phyloP scores from a whole-genome alignment of 2,797 vertebrate species.

The Microchirus variegatus region DNA sequence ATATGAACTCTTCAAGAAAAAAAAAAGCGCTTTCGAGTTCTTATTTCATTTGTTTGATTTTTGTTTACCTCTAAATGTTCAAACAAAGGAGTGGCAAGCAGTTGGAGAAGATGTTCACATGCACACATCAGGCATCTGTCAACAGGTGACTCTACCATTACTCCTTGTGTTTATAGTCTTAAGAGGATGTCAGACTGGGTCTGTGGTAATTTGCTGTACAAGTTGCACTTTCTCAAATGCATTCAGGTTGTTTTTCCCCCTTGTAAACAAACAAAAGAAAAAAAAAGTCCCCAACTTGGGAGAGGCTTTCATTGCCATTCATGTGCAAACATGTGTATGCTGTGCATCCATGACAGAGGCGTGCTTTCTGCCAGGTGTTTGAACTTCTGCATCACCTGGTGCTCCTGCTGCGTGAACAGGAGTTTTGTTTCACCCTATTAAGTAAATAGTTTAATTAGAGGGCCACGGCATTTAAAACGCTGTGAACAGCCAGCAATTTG shows the following conservation, averaged over 20 bases:
- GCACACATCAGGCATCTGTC: conserved; percentile 29
- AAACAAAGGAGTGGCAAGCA: conserved; percentile 42
- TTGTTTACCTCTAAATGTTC: conserved; percentile 23
- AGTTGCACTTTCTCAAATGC: conserved; percentile 27
- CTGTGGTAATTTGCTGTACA: conserved; percentile 15
- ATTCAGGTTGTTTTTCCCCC: conserved; percentile 10
- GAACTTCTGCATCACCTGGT: conserved; percentile 79
- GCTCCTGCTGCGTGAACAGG: conserved; percentile 76
- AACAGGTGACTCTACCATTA: conserved; percentile 35
- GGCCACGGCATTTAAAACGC: conserved; percentile 73
- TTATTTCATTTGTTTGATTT: background rate
- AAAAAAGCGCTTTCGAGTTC: background rate
- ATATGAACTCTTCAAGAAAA: too few relatives aligned
- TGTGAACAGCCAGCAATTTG: conserved; percentile 83
- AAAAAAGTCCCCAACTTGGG: conserved; percentile 35
- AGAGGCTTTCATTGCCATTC: conserved; percentile 23
- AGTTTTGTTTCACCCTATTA: conserved; percentile 82
- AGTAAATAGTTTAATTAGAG: conserved; percentile 85
- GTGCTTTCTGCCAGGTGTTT: conserved; percentile 75
- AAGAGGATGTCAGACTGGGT: conserved; percentile 20
- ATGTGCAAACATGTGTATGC: conserved; percentile 28
- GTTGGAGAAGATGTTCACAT: conserved; percentile 16
- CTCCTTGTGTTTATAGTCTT: conserved; percentile 48
- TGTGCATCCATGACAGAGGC: conserved; percentile 59
- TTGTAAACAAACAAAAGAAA: conserved; percentile 40